Conservation (phyloP, 2,113 vertebrate genomes). For the Atrichornis clamosus region DNA sequence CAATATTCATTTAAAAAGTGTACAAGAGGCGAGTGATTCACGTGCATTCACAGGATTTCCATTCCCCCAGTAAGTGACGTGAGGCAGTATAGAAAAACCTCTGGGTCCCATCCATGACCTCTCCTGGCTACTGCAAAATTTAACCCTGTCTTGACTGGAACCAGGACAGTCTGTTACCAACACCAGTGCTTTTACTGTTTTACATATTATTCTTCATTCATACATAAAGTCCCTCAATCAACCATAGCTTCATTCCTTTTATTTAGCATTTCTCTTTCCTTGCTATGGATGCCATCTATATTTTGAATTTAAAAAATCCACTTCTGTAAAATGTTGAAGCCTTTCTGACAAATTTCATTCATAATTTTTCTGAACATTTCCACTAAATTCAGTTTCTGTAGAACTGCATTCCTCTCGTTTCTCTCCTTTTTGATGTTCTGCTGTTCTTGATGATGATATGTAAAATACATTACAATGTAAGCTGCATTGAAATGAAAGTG, state of each 20-base stretch:
- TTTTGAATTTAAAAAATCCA: background rate
- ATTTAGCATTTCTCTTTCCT: background rate
- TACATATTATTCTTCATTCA: background rate
- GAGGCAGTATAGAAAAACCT: background rate
- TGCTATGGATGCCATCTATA: background rate
- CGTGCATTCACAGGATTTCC: background rate
- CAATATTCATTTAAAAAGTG: background rate
- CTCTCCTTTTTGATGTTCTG: background rate
- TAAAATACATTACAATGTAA: background rate
- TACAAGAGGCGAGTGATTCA: background rate
- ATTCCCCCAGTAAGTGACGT: rapidly evolving
- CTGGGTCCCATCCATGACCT: background rate
- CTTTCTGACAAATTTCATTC: background rate
- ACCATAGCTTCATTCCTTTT: background rate
- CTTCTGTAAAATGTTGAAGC: background rate
- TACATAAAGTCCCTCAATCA: background rate
- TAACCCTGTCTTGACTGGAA: background rate
- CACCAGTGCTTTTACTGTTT: background rate
- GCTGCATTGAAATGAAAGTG: background rate
- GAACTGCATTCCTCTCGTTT: background rate
- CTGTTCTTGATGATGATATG: background rate
- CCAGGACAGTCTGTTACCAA: background rate
- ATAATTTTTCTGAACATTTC: background rate
- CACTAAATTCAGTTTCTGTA: background rate
- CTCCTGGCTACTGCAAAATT: background rate